Conservation (phyloP, 2,888 invertebrate species). For the Patella pellucida region DNA sequence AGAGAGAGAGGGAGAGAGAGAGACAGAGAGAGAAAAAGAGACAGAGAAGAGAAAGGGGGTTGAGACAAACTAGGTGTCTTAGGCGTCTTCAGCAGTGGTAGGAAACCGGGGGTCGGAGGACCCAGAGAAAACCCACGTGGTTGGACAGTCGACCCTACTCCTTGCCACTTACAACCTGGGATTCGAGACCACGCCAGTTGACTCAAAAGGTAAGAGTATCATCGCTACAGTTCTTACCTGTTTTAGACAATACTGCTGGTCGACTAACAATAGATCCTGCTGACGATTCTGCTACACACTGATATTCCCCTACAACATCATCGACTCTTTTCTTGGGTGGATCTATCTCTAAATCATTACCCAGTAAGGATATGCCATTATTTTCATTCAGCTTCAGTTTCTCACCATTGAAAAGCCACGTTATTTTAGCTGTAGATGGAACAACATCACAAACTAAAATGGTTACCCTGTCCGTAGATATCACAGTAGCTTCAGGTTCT, state of each 20-base stretch:
- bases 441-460: conserved; percentile 25
- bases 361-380: conserved; percentile 8
- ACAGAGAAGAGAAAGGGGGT: no score
- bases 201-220: no score
- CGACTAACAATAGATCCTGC: conserved; percentile 16
- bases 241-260: conserved; percentile 17
- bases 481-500: conserved; percentile 23
- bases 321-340: conserved; percentile 6
- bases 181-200: no score
- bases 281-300: conserved; percentile 19
- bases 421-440: conserved; percentile 22
- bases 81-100: no score
- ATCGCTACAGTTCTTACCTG: conserved; percentile 6
- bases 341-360: conserved; percentile 17
- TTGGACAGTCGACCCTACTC: no score
- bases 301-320: conserved; percentile 16
- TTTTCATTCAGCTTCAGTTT: background rate
- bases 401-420: conserved; percentile 27
- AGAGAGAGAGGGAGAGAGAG: no score
- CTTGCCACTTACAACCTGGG: no score
- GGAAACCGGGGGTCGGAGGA: no score
- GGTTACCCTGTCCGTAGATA: conserved; percentile 6
- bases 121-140: no score
- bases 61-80: no score
- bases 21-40: no score